phyloP scores from a whole-genome alignment of 2,888 invertebrate species.

The Microctonus hyperodae region DNA sequence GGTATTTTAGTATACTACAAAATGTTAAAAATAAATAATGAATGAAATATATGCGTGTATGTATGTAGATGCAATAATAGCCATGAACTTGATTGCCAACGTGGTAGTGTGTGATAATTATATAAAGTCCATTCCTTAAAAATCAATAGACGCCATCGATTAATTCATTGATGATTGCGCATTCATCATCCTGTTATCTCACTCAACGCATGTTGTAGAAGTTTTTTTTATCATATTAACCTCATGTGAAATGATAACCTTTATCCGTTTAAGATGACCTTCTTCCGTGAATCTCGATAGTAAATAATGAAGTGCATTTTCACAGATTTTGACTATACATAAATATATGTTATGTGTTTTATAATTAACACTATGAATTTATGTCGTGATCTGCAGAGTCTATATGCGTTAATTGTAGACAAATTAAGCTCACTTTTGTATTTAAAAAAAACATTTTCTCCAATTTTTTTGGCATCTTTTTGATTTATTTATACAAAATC shows the following conservation, averaged over 20 bases:
- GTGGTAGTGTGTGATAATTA: not conserved
- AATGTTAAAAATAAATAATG: not conserved
- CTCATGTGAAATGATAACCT: conserved; percentile 40
- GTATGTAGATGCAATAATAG: not conserved
- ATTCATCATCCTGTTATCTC: conserved; percentile 20
- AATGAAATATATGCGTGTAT: too few relatives aligned
- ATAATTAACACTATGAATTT: not conserved
- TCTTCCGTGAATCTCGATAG: conserved; percentile 36
- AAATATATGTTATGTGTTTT: not conserved
- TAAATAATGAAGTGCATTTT: not conserved
- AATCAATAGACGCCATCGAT: conserved; percentile 27
- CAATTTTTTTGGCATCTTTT: conserved; percentile 26
- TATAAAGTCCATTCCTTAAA: not conserved
- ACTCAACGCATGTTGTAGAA: conserved; percentile 4
- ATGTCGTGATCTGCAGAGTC: too few relatives aligned
- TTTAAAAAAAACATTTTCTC: not conserved
- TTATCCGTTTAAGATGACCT: conserved; percentile 16
- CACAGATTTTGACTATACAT: not conserved
- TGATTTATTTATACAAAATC: conserved; percentile 24
- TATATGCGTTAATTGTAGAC: too few relatives aligned
- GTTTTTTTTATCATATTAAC: conserved; percentile 32
- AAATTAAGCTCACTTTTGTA: too few relatives aligned
- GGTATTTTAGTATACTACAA: conserved; percentile 4
- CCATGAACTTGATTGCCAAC: not conserved
- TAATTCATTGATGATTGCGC: conserved; percentile 38